phyloP scores from a whole-genome alignment of 2,797 vertebrate genomes.

The Megalops cyprinoides region DNA sequence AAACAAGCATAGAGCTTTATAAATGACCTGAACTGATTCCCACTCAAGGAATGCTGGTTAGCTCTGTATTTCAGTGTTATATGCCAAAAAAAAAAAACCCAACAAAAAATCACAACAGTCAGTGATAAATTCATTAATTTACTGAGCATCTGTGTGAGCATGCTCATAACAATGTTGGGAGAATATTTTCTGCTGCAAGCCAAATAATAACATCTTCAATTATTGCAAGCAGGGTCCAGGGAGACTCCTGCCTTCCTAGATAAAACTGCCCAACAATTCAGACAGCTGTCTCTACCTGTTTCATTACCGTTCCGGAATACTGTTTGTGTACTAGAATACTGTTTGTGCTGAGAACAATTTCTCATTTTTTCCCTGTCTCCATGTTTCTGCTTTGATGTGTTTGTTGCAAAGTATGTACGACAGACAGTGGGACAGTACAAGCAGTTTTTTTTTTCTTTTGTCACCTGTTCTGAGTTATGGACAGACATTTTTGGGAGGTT shows the following conservation, averaged over 20 bases:
- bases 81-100: background rate
- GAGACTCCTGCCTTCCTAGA: conserved; percentile 3
- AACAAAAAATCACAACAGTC: too few species aligned
- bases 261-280: conserved; percentile 26
- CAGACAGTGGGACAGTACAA: background rate
- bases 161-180: background rate
- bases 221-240: background rate
- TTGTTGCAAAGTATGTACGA: background rate
- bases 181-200: conserved; percentile 16
- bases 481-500: conserved; percentile 17
- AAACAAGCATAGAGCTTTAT: too few species aligned
- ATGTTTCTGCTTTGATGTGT: background rate
- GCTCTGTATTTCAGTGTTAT: background rate
- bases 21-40: background rate
- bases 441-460: background rate
- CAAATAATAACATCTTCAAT: conserved; percentile 19
- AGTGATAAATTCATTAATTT: conserved; percentile 11
- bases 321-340: background rate
- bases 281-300: background rate
- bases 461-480: conserved; percentile 2
- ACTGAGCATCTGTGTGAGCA: background rate
- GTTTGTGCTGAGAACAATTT: background rate
- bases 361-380: background rate
- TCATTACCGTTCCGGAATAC: background rate
- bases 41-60: background rate